Percentiles rank a stretch among this genome's conserved stretches.
Conservation (phyloP, 2,888 invertebrate genomes). For the Eurois occulta region DNA sequence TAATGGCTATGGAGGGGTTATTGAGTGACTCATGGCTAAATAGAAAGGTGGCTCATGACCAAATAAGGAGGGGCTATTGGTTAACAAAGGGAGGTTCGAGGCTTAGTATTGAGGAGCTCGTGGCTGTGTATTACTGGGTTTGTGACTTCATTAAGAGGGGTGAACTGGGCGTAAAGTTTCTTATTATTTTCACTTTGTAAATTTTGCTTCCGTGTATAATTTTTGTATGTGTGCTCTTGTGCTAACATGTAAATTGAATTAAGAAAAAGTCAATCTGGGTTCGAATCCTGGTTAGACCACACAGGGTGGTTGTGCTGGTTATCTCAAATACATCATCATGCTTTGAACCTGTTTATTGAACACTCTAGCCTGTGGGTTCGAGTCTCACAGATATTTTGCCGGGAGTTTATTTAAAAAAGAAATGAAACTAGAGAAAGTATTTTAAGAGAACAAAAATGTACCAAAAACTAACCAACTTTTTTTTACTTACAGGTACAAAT, state of each 20-base stretch:
- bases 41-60: not conserved
- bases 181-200: not conserved
- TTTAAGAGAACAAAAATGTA: not conserved
- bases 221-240: slow-evolving; percentile 8
- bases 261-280: not conserved
- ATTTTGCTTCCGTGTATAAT: slow-evolving; percentile 8
- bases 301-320: not conserved
- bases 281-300: not conserved
- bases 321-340: not conserved
- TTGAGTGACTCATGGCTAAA: too few relatives aligned
- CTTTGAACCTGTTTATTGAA: not conserved
- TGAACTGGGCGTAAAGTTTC: not conserved
- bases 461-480: not conserved
- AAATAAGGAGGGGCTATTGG: not conserved
- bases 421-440: not conserved
- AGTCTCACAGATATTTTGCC: not conserved
- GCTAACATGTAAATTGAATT: slow-evolving; percentile 1
- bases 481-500: slow-evolving; percentile 93
- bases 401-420: not conserved
- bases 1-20: too few relatives aligned
- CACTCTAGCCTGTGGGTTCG: not conserved
- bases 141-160: not conserved
- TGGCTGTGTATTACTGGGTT: not conserved
- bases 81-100: not conserved
- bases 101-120: not conserved